Conservation (phyloP, 1,140 invertebrate genomes). For the Physella acuta region DNA sequence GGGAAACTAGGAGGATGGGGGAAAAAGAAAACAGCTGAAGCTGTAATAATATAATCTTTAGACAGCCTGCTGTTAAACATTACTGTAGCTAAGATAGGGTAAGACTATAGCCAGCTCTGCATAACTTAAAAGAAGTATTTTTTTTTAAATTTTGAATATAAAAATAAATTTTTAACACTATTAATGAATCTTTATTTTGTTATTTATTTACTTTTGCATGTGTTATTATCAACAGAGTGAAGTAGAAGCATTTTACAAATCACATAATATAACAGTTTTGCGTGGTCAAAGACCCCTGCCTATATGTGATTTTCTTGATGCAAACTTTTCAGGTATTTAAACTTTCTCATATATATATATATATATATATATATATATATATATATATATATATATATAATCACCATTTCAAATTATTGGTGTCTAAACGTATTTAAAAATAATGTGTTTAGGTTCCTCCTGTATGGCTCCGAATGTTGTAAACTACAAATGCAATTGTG, state of each 20-base stretch:
- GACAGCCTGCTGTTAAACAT: too few species aligned
- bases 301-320: constrained; percentile 14
- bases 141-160: neutral
- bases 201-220: neutral
- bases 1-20: too few species aligned
- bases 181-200: neutral
- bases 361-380: neutral
- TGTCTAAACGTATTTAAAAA: too few species aligned
- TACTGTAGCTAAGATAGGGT: neutral
- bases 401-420: neutral
- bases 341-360: neutral
- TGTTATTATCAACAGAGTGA: too few species aligned
- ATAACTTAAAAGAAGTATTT: neutral
- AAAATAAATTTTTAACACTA: neutral
- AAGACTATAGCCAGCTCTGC: neutral
- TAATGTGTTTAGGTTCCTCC: too few species aligned
- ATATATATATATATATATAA: neutral
- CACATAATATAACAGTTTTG: constrained; percentile 9
- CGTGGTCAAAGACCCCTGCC: constrained; percentile 20
- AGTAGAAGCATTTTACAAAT: constrained; percentile 15
- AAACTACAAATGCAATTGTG: neutral
- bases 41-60: too few species aligned
- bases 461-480: neutral
- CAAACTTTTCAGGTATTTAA: constrained; percentile 27
- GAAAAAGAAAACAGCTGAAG: too few species aligned